These are phyloP conservation scores for Saccopteryx bilineata DNA, from an alignment of 2,113 vertebrate genomes.

Conservation along the genomic window DNA sequence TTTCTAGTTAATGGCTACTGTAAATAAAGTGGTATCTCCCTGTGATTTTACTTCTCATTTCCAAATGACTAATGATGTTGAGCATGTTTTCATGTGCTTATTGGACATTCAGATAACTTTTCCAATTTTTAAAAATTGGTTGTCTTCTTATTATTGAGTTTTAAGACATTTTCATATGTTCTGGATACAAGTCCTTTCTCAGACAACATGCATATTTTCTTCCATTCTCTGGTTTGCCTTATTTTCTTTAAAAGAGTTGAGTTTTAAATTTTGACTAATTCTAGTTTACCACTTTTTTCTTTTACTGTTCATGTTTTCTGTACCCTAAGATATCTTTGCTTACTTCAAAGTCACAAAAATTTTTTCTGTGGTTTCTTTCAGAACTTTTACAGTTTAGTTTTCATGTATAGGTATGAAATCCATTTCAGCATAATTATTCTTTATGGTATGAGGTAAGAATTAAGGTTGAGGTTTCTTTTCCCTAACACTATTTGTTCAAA, in stretches of 20 bases:
- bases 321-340: not conserved
- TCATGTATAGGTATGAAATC: not conserved
- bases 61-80: too few relatives aligned
- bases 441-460: not conserved
- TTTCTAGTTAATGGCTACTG: not conserved
- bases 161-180: too few relatives aligned
- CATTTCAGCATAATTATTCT: not conserved
- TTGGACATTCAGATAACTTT: too few relatives aligned
- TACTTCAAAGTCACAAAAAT: not conserved
- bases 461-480: not conserved
- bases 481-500: not conserved
- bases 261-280: not conserved
- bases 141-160: not conserved
- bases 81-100: too few relatives aligned
- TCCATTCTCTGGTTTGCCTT: not conserved
- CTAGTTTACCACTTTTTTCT: not conserved
- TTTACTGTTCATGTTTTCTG: not conserved
- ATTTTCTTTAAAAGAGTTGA: not conserved
- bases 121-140: not conserved
- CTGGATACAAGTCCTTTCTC: not conserved
- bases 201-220: not conserved
- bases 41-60: too few relatives aligned
- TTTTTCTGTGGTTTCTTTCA: not conserved
- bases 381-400: not conserved
- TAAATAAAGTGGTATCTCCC: not conserved